Percentiles rank a stretch among this genome's conserved stretches.
phyloP scores from a whole-genome alignment of 2,888 invertebrate species.

The Epinotia brunnichana region DNA sequence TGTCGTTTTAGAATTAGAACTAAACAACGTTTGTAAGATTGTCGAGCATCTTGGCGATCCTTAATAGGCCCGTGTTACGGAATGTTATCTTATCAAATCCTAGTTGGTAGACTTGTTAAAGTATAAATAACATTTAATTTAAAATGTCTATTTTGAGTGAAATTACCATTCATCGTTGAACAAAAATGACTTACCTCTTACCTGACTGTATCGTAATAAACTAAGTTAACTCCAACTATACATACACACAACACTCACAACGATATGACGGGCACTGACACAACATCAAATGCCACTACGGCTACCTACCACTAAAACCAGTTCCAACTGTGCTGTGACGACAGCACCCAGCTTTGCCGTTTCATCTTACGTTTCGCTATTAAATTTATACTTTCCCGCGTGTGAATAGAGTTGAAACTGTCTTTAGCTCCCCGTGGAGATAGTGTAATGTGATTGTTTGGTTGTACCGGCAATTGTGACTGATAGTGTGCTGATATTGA shows the following conservation, averaged over 20 bases:
- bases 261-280: slow-evolving; percentile 7
- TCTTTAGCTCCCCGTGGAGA: not conserved
- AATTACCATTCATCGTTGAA: not conserved
- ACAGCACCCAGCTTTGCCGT: not conserved
- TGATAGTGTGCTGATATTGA: slow-evolving; percentile 2
- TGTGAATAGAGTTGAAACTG: not conserved
- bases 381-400: not conserved
- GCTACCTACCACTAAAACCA: slow-evolving; percentile 14
- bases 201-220: not conserved
- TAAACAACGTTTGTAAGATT: too few relatives aligned
- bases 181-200: not conserved
- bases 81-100: too few relatives aligned
- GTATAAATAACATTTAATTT: too few relatives aligned
- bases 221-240: not conserved
- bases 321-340: slow-evolving; percentile 19
- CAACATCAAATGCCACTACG: not conserved
- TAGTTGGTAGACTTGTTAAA: too few relatives aligned
- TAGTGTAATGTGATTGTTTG: slow-evolving; percentile 9
- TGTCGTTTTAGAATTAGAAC: too few relatives aligned
- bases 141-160: not conserved
- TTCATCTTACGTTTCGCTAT: not conserved
- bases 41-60: too few relatives aligned
- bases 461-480: slow-evolving; percentile 13
- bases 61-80: too few relatives aligned
- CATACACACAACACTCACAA: not conserved